Conservation (phyloP, 2,888 invertebrate species). For the Sinotaia quadrata region DNA sequence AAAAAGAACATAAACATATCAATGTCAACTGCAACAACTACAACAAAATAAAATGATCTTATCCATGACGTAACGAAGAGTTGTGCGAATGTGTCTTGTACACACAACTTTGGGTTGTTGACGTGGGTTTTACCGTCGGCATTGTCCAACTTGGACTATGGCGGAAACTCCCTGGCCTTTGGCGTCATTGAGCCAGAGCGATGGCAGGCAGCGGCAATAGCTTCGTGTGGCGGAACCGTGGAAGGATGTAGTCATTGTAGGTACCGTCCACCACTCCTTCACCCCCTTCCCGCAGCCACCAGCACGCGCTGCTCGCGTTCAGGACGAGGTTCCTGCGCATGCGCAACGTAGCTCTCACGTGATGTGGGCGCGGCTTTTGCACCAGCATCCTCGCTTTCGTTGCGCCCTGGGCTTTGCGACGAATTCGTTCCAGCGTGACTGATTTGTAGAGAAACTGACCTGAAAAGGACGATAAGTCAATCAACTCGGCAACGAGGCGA, state of each 20-base stretch:
- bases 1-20: no score
- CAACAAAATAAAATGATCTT: no score
- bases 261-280: constrained; percentile 52
- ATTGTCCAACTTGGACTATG: neutral
- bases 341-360: constrained; percentile 50
- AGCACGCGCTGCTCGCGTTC: constrained; percentile 52
- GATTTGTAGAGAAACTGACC: constrained; percentile 42
- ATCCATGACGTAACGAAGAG: neutral
- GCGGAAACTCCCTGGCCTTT: constrained; percentile 26
- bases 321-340: constrained; percentile 53
- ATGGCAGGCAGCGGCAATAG: constrained; percentile 30
- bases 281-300: constrained; percentile 58
- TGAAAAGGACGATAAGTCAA: no score
- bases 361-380: constrained; percentile 20
- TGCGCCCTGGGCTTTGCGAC: constrained; percentile 30
- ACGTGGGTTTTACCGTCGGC: no score
- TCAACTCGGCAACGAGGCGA: neutral
- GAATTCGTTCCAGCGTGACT: constrained; percentile 28
- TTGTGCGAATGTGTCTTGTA: constrained; percentile 13
- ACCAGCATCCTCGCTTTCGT: constrained; percentile 34
- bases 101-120: neutral
- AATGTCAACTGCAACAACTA: no score
- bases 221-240: constrained; percentile 28
- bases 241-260: constrained; percentile 52
- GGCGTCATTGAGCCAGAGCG: constrained; percentile 16